Conservation (phyloP, 2,113 vertebrate species). For the Thalassarche chlororhynchos region DNA sequence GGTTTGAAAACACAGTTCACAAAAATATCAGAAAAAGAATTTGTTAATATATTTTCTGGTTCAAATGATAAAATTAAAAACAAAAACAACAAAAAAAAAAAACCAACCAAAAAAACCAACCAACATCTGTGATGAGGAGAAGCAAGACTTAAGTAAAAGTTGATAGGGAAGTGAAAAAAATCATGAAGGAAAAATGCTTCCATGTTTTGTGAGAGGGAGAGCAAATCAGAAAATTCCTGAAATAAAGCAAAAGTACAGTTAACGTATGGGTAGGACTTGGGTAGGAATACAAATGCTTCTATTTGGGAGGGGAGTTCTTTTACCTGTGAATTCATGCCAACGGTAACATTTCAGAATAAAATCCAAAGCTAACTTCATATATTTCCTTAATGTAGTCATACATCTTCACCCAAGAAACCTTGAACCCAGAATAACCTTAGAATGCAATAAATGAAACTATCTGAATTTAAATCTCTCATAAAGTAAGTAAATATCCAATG, state of each 20-base stretch:
- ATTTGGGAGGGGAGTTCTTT: not conserved
- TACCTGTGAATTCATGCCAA: not conserved
- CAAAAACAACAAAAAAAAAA: no score
- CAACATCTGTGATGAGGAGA: not conserved
- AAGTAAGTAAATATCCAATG: not conserved
- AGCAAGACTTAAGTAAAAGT: not conserved
- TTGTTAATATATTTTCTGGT: not conserved
- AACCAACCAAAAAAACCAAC: not conserved
- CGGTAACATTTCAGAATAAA: not conserved
- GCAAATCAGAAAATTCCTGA: not conserved
- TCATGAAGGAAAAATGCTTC: not conserved
- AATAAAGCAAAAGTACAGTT: not conserved
- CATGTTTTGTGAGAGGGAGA: not conserved
- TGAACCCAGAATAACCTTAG: not conserved
- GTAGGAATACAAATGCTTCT: not conserved
- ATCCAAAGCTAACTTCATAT: not conserved
- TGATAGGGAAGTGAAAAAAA: not conserved
- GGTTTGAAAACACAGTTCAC: not conserved
- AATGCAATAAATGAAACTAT: not conserved
- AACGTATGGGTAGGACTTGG: not conserved
- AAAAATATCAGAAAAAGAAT: not conserved
- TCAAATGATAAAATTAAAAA: not conserved
- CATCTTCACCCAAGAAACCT: not conserved
- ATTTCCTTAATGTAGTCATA: not conserved
- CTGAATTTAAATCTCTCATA: not conserved